phyloP scores from a whole-genome alignment of 2,888 invertebrate genomes.

The Drosophila anomelani region DNA sequence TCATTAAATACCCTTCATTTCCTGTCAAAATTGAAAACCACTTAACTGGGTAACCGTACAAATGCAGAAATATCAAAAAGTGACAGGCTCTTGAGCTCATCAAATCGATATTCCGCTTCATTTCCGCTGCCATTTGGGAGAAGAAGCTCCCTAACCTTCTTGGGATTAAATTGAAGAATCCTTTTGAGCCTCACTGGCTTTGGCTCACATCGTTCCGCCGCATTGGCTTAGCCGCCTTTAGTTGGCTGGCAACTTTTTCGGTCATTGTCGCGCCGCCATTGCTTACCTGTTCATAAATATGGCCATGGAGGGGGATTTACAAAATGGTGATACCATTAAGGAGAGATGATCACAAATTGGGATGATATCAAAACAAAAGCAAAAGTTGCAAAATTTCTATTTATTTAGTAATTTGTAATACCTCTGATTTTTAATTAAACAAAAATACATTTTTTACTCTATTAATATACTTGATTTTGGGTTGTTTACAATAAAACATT shows the following conservation, averaged over 20 bases:
- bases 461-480: neutral
- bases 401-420: neutral
- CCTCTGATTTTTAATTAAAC: neutral
- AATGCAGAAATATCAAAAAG: conserved; percentile 4
- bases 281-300: conserved; percentile 32
- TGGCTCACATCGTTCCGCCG: conserved; percentile 20
- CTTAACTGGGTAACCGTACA: neutral
- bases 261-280: conserved; percentile 33
- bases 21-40: neutral
- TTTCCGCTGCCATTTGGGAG: conserved; percentile 39
- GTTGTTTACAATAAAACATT: neutral
- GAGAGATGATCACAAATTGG: neutral
- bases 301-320: conserved; percentile 6
- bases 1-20: neutral
- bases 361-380: neutral
- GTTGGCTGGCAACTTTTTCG: conserved; percentile 29
- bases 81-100: conserved; percentile 29
- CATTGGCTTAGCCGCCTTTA: conserved; percentile 25
- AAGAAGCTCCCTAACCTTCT: conserved; percentile 4
- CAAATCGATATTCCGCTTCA: conserved; percentile 71
- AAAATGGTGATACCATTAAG: conserved; percentile 10
- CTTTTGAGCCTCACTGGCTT: conserved; percentile 31
- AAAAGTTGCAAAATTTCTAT: neutral
- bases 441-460: neutral
- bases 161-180: conserved; percentile 13